Evolutionary conservation across 2,888 invertebrate genomes (phyloP).

Genomic region (Nesidiocoris tenuis): DNA sequence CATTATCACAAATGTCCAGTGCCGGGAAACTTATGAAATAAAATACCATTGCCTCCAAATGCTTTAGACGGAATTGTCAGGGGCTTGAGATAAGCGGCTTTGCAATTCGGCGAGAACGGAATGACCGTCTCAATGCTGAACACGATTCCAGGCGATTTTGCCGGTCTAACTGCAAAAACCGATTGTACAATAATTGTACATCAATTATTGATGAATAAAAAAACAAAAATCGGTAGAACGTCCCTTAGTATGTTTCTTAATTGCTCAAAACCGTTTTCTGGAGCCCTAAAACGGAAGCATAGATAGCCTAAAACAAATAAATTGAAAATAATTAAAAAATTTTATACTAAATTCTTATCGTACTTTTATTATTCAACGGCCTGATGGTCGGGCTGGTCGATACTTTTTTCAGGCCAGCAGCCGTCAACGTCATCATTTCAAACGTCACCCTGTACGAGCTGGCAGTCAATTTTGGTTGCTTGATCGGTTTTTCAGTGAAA

Average conservation of each 20-base stretch:
- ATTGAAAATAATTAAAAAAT: not conserved
- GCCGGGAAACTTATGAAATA: too few species aligned
- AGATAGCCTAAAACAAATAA: too few species aligned
- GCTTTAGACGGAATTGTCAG: constrained; percentile 27
- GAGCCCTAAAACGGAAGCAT: too few species aligned
- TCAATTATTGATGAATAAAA: too few species aligned
- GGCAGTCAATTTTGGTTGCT: not conserved
- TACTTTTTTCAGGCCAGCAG: constrained; percentile 26
- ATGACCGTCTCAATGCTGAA: constrained; percentile 31
- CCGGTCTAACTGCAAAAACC: constrained; percentile 19
- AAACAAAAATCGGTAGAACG: too few species aligned
- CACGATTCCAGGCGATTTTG: constrained; percentile 32
- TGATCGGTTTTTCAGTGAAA: not conserved
- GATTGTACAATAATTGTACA: too few species aligned
- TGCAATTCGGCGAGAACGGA: constrained; percentile 6
- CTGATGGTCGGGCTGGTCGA: constrained; percentile 27
- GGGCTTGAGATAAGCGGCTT: constrained; percentile 25
- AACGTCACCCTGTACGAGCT: constrained; percentile 19
- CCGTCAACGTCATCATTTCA: constrained; percentile 21
- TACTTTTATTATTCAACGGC: constrained; percentile 34
- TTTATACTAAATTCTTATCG: too few species aligned
- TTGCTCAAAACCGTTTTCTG: too few species aligned
- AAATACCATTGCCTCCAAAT: constrained; percentile 27
- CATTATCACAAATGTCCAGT: too few species aligned
- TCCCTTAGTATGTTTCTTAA: too few species aligned